These are phyloP conservation scores for Myotis davidii DNA, from an alignment of 2,113 vertebrate genomes.

Conservation along the genomic window DNA sequence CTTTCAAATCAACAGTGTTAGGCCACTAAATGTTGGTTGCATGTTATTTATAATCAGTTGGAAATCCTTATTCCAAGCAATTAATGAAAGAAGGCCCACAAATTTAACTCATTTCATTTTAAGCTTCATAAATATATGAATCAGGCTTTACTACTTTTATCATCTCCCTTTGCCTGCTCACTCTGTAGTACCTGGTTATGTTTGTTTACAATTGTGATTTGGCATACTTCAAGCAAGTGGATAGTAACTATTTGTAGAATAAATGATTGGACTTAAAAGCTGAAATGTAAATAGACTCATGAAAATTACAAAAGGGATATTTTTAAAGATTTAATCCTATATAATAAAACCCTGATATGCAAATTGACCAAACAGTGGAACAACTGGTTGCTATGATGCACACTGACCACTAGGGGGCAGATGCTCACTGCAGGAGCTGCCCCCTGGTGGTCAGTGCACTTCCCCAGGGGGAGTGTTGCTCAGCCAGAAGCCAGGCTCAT, in stretches of 20 bases:
- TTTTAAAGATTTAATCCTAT: neutral
- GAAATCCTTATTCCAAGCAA: constrained; percentile 10
- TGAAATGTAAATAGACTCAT: neutral
- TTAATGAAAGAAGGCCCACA: neutral
- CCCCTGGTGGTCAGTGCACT: no score
- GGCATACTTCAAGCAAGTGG: neutral
- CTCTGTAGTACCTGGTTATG: neutral
- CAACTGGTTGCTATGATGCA: accelerated
- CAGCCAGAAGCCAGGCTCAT: no score
- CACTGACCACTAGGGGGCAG: no score
- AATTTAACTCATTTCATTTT: neutral
- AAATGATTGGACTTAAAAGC: neutral
- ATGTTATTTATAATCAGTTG: constrained; percentile 9
- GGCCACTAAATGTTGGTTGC: neutral
- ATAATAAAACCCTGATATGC: no score
- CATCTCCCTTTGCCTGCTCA: neutral
- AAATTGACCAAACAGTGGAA: no score
- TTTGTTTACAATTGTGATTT: neutral
- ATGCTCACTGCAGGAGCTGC: no score
- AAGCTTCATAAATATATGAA: neutral
- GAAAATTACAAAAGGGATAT: neutral
- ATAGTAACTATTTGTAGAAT: neutral
- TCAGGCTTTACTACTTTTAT: neutral
- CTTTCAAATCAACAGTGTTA: neutral
- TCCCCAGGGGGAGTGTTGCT: no score